Evolutionary conservation across 2,797 vertebrate genomes (phyloP).

Genomic region (Zenarchopterus dispar): DNA sequence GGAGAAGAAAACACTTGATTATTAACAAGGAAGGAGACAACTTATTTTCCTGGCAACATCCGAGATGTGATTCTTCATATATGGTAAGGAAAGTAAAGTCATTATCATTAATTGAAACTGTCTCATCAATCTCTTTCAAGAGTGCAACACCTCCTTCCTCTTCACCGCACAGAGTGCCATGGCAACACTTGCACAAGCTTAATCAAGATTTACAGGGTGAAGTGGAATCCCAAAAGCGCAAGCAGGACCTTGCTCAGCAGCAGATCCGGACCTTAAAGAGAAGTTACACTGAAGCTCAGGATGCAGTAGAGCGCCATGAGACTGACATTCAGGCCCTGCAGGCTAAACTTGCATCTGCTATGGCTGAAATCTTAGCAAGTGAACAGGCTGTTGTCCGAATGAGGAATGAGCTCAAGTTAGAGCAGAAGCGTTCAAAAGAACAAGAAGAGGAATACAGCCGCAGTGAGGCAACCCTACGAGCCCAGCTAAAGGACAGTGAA

Average conservation of each 20-base stretch:
- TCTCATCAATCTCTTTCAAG: constrained; percentile 98
- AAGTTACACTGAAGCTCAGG: constrained; percentile 93
- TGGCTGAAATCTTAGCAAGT: constrained; percentile 89
- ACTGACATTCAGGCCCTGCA: constrained; percentile 90
- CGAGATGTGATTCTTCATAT: constrained; percentile 94
- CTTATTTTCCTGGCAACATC: constrained; percentile 73
- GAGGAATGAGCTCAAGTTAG: constrained; percentile 89
- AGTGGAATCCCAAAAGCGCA: constrained; percentile 89
- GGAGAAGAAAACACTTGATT: constrained; percentile 27
- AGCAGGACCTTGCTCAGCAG: constrained; percentile 89
- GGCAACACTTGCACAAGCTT: constrained; percentile 92
- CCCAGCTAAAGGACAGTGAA: constrained; percentile 91
- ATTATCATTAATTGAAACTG: constrained; percentile 89
- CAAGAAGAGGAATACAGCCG: constrained; percentile 88
- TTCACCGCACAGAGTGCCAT: constrained; percentile 86
- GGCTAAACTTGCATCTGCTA: constrained; percentile 86
- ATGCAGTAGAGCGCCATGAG: constrained; percentile 89
- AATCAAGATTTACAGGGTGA: constrained; percentile 92
- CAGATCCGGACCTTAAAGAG: constrained; percentile 91
- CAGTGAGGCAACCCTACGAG: constrained; percentile 82
- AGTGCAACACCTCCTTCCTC: constrained; percentile 87
- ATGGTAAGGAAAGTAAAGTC: constrained; percentile 68
- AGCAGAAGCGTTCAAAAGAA: constrained; percentile 88
- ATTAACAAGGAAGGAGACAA: constrained; percentile 23
- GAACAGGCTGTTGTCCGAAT: constrained; percentile 92